Evolutionary conservation across 2,888 invertebrate genomes (phyloP).

Genomic region (Polydrusus pterygomalis): DNA sequence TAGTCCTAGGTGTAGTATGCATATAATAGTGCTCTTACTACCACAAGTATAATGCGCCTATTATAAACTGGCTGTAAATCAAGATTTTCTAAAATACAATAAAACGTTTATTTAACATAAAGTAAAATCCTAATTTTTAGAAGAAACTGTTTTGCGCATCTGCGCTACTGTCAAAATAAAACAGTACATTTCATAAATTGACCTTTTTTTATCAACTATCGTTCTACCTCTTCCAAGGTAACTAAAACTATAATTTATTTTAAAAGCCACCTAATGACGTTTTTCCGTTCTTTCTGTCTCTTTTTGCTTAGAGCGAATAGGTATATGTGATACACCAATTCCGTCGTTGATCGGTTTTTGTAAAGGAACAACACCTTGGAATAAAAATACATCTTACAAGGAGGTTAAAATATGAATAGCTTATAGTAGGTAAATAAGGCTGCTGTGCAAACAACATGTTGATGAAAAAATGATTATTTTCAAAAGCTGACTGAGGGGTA

Average conservation of each 20-base stretch:
- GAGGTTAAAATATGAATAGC: neutral
- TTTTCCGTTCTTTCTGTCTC: neutral
- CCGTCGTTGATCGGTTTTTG: neutral
- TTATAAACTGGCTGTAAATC: no score
- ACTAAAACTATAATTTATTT: conserved; percentile 8
- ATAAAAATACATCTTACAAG: neutral
- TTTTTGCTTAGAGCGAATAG: neutral
- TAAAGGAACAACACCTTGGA: neutral
- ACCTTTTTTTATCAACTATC: neutral
- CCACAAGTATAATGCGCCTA: no score
- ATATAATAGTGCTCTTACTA: no score
- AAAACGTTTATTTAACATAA: no score
- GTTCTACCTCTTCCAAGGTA: conserved; percentile 16
- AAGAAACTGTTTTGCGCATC: neutral
- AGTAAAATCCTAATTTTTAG: neutral
- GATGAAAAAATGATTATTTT: no score
- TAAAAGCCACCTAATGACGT: conserved; percentile 1
- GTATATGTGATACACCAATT: neutral
- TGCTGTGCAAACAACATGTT: no score
- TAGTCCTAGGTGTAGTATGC: no score
- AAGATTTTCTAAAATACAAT: no score
- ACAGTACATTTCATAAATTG: neutral
- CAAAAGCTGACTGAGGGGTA: no score
- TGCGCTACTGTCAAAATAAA: neutral
- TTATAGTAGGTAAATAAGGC: neutral